Base-by-base conservation (phyloP, 2,113 vertebrate genomes). In the Phaethornis superciliosus region DNA sequence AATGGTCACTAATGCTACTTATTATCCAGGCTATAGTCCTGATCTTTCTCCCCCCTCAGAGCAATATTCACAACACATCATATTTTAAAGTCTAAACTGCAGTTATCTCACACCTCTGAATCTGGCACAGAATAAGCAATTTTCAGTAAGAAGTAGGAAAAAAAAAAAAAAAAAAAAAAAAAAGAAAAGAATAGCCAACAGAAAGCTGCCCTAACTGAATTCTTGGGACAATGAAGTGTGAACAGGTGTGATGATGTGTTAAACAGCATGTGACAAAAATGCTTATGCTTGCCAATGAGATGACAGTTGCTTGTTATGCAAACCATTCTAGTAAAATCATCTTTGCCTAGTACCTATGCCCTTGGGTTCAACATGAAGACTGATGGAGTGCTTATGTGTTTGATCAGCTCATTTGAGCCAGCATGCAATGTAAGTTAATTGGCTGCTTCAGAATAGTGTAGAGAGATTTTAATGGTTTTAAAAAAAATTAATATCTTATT, bases 211-310 rank as follows among this genome's bases (percentile, higher is more conserved):
- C 56, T 89, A 83, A 74, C 88, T 65, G 78, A 93, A 90, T 94
- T 81, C 77, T 69, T 85, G 69, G 92, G 93, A 95, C 90, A 94
- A 92, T 88, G 92, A 94, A 93, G 79, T 90, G 91, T 88, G 92
- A 96, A 95, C 89, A 96, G 94, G 90, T 96, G 88, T 55, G 63
- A 93, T 90, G 95, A 95, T 92, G 55, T 88, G 94, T 95, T 97
- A 97, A 97, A 96, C 90, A 97, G 90, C 85, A 90, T 85, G 90
- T 92, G 86, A 89, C 85, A 95, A 96, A 96, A 92, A 97, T 93
- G 88, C 67, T 89, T 90, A 2, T 81, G 77, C 81, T 89, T 95
- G 76, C 89, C 97, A 96, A 96, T 95, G 93, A 97, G 94, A 96
- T 96, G 96, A 85, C 89, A 95, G 94, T 90, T 94, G 55, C 93